A percentile compares a stretch with the other conserved stretches of the same genome.
phyloP scores from a whole-genome alignment of 2,888 invertebrate species.

The Metacarcinus magister region DNA sequence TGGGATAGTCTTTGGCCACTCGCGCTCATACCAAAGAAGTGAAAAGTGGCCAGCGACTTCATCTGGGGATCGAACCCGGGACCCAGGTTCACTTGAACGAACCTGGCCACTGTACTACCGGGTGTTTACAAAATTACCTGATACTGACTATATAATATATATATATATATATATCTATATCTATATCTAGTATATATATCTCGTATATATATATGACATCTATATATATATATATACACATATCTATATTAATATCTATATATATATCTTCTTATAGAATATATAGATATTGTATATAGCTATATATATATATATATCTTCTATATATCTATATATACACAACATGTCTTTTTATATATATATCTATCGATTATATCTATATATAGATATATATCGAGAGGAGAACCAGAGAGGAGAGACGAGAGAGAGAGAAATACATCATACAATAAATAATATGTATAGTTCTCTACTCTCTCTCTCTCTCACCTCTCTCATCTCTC shows the following conservation, averaged over 20 bases:
- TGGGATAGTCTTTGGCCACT: no score
- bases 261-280: constrained; percentile 48
- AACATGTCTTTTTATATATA: constrained; percentile 50
- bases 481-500: no score
- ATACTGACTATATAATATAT: neutral
- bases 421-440: neutral
- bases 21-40: no score
- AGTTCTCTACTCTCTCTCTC: no score
- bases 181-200: constrained; percentile 18
- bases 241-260: constrained; percentile 31
- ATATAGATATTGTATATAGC: constrained; percentile 52
- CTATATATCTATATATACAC: neutral
- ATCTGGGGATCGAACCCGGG: no score
- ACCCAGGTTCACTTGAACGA: no score
- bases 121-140: neutral
- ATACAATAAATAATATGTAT: constrained; percentile 42
- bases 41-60: no score
- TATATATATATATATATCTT: constrained; percentile 42
- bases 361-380: constrained; percentile 38
- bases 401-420: no score
- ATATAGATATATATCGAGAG: constrained; percentile 37
- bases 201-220: constrained; percentile 44
- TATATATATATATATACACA: constrained; percentile 40
- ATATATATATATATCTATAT: constrained; percentile 36
- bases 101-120: no score